A percentile compares a stretch with the other conserved stretches of the same genome.
These are phyloP conservation scores for Dysdera silvatica DNA, from an alignment of 1,140 invertebrate genomes.

Conservation along the genomic window DNA sequence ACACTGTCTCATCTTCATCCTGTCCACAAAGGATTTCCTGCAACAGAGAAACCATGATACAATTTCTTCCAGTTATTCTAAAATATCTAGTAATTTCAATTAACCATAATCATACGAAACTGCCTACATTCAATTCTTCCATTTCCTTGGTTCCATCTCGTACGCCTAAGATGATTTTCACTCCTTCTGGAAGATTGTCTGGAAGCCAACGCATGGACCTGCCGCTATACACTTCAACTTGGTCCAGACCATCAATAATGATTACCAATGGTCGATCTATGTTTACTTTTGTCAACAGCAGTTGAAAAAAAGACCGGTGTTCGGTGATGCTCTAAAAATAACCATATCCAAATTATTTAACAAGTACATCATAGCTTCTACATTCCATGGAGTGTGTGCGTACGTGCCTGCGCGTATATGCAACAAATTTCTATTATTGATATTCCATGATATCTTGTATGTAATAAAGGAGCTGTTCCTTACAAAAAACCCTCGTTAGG, in stretches of 20 bases:
- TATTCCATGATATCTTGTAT: no score
- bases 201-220: slow-evolving; percentile 57
- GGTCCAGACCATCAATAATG: slow-evolving; percentile 63
- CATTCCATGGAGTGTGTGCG: no score
- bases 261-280: slow-evolving; percentile 54
- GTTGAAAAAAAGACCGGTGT: slow-evolving; percentile 46
- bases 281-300: slow-evolving; percentile 49
- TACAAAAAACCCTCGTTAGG: no score
- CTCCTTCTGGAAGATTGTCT: slow-evolving; percentile 54
- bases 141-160: slow-evolving; percentile 50
- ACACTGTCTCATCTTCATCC: slow-evolving; percentile 7
- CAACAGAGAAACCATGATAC: no score
- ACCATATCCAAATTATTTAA: no score
- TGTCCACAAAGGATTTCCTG: slow-evolving; percentile 6
- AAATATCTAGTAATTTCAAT: no score
- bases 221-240: slow-evolving; percentile 45
- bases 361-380: no score
- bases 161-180: slow-evolving; percentile 63
- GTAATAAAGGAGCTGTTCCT: no score
- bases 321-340: slow-evolving; percentile 45
- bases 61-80: no score
- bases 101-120: no score
- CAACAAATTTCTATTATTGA: no score
- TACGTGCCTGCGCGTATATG: no score
- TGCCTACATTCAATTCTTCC: slow-evolving; percentile 40